These are phyloP conservation scores for Toxostoma redivivum DNA, from an alignment of 2,113 vertebrate species.

Conservation along the genomic window DNA sequence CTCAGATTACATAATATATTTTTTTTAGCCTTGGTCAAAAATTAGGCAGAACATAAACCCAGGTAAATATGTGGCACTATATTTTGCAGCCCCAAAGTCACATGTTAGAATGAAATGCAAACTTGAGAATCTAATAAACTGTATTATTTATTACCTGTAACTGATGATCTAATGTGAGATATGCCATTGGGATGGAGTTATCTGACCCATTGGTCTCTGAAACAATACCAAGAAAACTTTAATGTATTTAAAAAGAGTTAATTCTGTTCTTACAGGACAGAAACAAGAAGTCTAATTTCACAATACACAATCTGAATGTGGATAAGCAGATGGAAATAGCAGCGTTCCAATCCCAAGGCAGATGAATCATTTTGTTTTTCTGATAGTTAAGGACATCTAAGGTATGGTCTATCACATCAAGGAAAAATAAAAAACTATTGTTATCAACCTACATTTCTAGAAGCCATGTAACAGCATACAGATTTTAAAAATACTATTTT, in stretches of 20 bases:
- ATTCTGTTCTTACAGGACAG: background rate
- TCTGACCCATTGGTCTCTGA: conserved; percentile 97
- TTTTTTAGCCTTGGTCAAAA: conserved; percentile 51
- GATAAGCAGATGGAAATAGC: conserved; percentile 50
- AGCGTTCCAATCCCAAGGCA: conserved; percentile 48
- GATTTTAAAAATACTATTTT: background rate
- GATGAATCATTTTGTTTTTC: conserved; percentile 39
- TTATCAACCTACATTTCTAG: conserved; percentile 15
- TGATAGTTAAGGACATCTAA: conserved; percentile 14
- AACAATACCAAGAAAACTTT: conserved; percentile 29
- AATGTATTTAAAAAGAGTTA: background rate
- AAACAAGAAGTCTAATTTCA: conserved; percentile 8
- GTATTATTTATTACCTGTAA: conserved; percentile 83
- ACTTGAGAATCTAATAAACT: background rate
- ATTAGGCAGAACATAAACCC: conserved; percentile 23
- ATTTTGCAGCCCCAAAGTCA: background rate
- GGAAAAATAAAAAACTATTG: conserved; percentile 10
- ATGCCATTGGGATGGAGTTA: conserved; percentile 99
- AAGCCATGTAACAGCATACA: conserved; percentile 6
- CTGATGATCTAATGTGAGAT: conserved; percentile 98
- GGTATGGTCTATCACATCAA: background rate
- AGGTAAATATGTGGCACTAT: background rate
- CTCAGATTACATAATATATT: conserved; percentile 39
- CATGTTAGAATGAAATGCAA: background rate
- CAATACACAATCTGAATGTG: conserved; percentile 30